phyloP scores from a whole-genome alignment of 1,140 invertebrate species.

The Aradophagus sp. region DNA sequence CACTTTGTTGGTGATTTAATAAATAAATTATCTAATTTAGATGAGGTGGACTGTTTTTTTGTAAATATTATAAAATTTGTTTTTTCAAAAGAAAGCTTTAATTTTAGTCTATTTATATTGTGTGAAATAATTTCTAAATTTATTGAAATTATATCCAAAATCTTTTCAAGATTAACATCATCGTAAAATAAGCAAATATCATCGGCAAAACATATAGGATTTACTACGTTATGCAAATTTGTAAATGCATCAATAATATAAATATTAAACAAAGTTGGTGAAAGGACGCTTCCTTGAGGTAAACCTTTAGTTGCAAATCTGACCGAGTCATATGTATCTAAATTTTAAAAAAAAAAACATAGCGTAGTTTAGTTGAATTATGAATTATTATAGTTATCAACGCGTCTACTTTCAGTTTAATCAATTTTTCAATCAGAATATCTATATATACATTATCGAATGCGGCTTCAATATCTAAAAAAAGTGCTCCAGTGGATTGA shows the following conservation, averaged over 20 bases:
- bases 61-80: slow-evolving; percentile 11
- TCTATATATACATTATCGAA: not conserved
- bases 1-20: no score
- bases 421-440: no score
- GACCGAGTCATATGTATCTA: not conserved
- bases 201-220: slow-evolving; percentile 5
- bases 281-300: slow-evolving; percentile 25
- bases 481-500: not conserved
- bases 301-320: slow-evolving; percentile 1
- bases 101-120: not conserved
- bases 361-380: not conserved
- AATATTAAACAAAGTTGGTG: slow-evolving; percentile 21
- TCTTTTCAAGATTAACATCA: not conserved
- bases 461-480: not conserved
- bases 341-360: slow-evolving; percentile 2
- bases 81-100: not conserved
- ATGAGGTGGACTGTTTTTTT: not conserved
- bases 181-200: slow-evolving; percentile 10
- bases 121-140: no score
- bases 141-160: no score
- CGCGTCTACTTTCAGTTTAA: no score
- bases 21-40: no score
- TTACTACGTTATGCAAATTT: not conserved
- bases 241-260: not conserved
- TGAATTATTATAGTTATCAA: not conserved